Percentiles rank a stretch among this genome's conserved stretches.
phyloP scores from a whole-genome alignment of 2,888 invertebrate species.

The Eilema caniola region DNA sequence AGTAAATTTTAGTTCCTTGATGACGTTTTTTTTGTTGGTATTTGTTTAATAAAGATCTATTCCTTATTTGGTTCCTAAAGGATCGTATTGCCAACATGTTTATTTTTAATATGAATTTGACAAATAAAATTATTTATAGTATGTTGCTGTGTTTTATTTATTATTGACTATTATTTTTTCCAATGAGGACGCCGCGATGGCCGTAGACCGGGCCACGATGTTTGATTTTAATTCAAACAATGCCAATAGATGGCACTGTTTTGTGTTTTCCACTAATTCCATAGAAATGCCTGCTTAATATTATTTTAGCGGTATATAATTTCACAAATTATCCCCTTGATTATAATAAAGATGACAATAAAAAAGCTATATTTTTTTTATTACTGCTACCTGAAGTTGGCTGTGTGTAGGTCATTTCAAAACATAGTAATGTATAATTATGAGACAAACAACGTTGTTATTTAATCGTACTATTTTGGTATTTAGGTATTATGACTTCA shows the following conservation, averaged over 20 bases:
- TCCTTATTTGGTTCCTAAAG: constrained; percentile 42
- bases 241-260: constrained; percentile 1
- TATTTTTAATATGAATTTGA: constrained; percentile 67
- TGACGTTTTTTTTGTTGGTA: constrained; percentile 28
- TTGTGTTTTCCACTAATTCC: background rate
- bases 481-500: too few relatives aligned
- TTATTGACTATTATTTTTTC: too few relatives aligned
- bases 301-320: background rate
- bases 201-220: background rate
- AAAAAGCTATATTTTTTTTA: too few relatives aligned
- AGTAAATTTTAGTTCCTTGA: constrained; percentile 45
- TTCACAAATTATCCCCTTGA: background rate
- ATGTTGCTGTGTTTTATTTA: constrained; percentile 22
- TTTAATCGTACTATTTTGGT: too few relatives aligned
- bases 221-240: background rate
- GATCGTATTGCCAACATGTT: constrained; percentile 62
- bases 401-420: too few relatives aligned
- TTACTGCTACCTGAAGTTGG: too few relatives aligned
- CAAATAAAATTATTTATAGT: constrained; percentile 70
- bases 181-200: too few relatives aligned
- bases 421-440: too few relatives aligned
- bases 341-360: background rate
- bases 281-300: background rate
- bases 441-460: too few relatives aligned
- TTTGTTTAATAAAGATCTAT: constrained; percentile 25